Conservation (phyloP, 2,888 invertebrate species). For the Crioceris asparagi region DNA sequence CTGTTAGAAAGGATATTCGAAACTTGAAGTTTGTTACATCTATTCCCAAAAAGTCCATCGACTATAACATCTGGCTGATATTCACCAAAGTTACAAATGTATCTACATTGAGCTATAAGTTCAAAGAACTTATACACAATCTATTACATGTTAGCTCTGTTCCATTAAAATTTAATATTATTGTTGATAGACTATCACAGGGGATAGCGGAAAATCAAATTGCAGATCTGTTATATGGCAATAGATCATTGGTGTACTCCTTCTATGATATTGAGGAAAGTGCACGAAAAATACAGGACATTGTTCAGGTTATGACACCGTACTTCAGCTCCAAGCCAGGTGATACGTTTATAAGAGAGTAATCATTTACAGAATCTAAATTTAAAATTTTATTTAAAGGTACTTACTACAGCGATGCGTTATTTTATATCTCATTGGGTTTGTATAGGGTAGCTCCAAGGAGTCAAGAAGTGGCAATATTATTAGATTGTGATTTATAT, state of each 20-base stretch:
- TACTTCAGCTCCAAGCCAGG: slow-evolving; percentile 60
- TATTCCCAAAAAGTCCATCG: slow-evolving; percentile 14
- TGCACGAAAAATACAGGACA: slow-evolving; percentile 47
- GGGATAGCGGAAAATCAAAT: slow-evolving; percentile 42
- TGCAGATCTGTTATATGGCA: slow-evolving; percentile 22
- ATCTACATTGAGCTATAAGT: slow-evolving; percentile 43
- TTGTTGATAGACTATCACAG: slow-evolving; percentile 50
- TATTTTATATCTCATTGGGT: slow-evolving; percentile 68
- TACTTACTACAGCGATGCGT: slow-evolving; percentile 65
- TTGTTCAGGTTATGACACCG: slow-evolving; percentile 56
- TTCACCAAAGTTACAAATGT: slow-evolving; percentile 46
- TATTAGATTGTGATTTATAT: slow-evolving; percentile 70
- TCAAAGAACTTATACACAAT: slow-evolving; percentile 42
- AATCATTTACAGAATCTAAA: neutral
- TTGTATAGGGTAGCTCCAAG: slow-evolving; percentile 56
- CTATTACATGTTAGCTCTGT: slow-evolving; percentile 41
- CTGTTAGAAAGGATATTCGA: slow-evolving; percentile 11
- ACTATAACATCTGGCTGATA: slow-evolving; percentile 46
- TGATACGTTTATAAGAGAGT: slow-evolving; percentile 16
- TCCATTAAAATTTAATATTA: slow-evolving; percentile 48
- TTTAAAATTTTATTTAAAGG: slow-evolving; percentile 33
- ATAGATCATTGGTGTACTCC: slow-evolving; percentile 37
- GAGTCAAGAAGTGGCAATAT: slow-evolving; percentile 49
- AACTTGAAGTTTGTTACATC: slow-evolving; percentile 10
- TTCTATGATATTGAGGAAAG: slow-evolving; percentile 53